A percentile compares a stretch with the other conserved stretches of the same genome.
Evolutionary conservation across 1,140 invertebrate genomes (phyloP).

Genomic region (Matsumurasca onukii): DNA sequence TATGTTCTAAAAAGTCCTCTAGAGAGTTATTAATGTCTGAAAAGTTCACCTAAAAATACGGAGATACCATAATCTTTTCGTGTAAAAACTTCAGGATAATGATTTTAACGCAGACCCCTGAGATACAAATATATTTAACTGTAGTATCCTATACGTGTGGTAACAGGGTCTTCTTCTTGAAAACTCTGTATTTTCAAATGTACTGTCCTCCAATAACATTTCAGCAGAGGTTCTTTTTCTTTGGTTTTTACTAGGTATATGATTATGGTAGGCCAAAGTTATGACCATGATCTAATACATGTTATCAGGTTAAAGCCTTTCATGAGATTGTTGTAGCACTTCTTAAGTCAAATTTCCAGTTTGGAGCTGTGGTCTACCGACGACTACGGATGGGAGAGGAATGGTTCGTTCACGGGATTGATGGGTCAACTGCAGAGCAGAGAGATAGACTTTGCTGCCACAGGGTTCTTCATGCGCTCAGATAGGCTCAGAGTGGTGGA

Average conservation of each 20-base stretch:
- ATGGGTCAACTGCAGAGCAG: slow-evolving; percentile 54
- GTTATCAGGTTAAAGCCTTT: not conserved
- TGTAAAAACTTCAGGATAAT: no score
- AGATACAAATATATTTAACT: no score
- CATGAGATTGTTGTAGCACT: not conserved
- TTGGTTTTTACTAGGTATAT: no score
- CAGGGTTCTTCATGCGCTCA: slow-evolving; percentile 55
- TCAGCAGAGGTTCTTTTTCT: no score
- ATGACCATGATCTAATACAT: slow-evolving; percentile 11
- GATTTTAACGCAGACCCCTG: no score
- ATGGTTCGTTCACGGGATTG: slow-evolving; percentile 56
- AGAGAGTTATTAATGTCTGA: not conserved
- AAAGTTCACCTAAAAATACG: not conserved
- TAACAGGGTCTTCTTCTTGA: no score
- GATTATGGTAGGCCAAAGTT: no score
- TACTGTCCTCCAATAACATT: no score
- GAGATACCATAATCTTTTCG: no score
- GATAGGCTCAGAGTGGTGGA: slow-evolving; percentile 53
- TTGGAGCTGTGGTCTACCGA: slow-evolving; percentile 52
- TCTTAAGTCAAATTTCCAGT: slow-evolving; percentile 41
- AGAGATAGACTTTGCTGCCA: slow-evolving; percentile 53
- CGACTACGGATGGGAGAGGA: slow-evolving; percentile 54
- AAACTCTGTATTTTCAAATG: no score
- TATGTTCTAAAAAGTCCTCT: not conserved
- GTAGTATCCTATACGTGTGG: no score